phyloP scores from a whole-genome alignment of 2,113 vertebrate genomes.

The Tricholaema leucomelas region DNA sequence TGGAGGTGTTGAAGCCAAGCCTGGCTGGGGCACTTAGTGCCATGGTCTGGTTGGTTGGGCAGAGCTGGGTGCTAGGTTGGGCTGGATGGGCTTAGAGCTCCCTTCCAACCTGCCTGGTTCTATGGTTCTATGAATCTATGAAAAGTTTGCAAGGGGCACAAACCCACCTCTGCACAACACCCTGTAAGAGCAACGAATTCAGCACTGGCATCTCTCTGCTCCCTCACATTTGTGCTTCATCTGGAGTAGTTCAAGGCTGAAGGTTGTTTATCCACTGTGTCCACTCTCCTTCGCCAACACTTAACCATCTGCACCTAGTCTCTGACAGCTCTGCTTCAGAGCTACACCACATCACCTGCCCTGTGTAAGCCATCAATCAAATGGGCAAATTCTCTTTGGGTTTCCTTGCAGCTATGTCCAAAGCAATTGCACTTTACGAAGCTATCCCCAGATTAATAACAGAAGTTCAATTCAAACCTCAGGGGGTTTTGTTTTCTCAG shows the following conservation, averaged over 20 bases:
- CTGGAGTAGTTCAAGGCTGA: too few species aligned
- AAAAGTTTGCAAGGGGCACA: background rate
- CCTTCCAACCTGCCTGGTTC: too few species aligned
- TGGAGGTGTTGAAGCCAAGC: too few species aligned
- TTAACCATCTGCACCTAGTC: background rate
- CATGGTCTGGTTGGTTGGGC: too few species aligned
- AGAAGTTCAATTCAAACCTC: background rate
- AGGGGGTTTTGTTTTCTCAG: background rate
- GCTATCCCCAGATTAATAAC: background rate
- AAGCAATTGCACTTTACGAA: constrained; percentile 18
- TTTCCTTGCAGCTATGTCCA: background rate
- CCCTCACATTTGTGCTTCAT: background rate
- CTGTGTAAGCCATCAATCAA: background rate
- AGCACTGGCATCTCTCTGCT: background rate
- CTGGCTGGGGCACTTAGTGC: too few species aligned
- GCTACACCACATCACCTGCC: background rate
- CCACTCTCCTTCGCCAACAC: too few species aligned
- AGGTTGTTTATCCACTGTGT: too few species aligned
- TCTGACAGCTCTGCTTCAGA: background rate
- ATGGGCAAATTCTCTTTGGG: background rate
- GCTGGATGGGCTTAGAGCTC: too few species aligned
- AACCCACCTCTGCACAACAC: background rate
- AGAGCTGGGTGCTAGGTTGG: too few species aligned
- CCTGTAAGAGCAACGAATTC: background rate
- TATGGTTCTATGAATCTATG: too few species aligned